Percentiles rank a stretch among this genome's conserved stretches.
These are phyloP conservation scores for Saguinus imperator DNA, from an alignment of 2,113 vertebrate genomes.

Conservation along the genomic window DNA sequence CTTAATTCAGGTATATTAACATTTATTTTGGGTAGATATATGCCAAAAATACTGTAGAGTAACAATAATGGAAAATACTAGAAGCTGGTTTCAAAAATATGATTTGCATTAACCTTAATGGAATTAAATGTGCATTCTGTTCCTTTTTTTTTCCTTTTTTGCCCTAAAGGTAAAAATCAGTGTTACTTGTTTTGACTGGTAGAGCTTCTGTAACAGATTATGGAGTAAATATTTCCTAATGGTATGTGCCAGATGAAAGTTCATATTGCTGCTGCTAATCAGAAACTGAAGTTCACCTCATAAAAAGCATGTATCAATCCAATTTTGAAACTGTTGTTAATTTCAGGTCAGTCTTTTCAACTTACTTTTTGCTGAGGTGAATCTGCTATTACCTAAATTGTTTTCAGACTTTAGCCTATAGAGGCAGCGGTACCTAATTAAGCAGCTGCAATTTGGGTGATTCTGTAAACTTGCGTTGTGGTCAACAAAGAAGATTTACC, in stretches of 20 bases:
- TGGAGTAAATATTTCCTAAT: constrained; percentile 48
- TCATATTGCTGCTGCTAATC: constrained; percentile 35
- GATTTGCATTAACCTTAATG: constrained; percentile 43
- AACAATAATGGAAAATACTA: constrained; percentile 61
- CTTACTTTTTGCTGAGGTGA: constrained; percentile 17
- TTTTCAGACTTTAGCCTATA: not conserved
- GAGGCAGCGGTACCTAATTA: constrained; percentile 13
- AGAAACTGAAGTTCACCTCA: constrained; percentile 34
- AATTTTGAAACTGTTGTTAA: constrained; percentile 1
- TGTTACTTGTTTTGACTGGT: constrained; percentile 45
- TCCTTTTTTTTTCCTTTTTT: not conserved
- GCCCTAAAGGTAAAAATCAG: constrained; percentile 10
- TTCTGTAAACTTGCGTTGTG: not conserved
- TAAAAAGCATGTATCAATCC: not conserved
- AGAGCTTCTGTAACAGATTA: constrained; percentile 38
- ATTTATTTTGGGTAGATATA: constrained; percentile 40
- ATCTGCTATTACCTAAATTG: constrained; percentile 36
- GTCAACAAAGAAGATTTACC: not conserved
- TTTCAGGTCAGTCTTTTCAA: constrained; percentile 31
- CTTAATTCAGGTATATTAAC: constrained; percentile 23
- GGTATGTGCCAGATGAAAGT: constrained; percentile 10
- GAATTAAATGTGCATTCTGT: constrained; percentile 29
- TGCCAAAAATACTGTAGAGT: constrained; percentile 32
- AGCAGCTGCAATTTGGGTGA: constrained; percentile 29
- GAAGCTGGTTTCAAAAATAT: constrained; percentile 51